Base-by-base conservation (phyloP, 2,113 vertebrate species). In the Charadrius vociferus region DNA sequence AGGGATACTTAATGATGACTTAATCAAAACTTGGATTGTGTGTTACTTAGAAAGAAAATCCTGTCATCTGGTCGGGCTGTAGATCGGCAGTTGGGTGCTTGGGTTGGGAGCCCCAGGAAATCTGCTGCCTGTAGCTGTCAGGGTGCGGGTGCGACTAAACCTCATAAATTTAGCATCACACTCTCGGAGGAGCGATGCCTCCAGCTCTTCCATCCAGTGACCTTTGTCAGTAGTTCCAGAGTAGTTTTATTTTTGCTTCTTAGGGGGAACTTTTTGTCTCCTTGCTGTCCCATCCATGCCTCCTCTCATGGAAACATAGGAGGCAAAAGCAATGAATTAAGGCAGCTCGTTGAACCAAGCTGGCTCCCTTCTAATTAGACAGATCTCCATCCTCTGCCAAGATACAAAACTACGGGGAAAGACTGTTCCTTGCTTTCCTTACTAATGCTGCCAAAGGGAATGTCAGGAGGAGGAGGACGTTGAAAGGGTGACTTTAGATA, bases 151-250 rank as follows among this genome's bases (percentile, higher is more conserved):
- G 36, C 1, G 0, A 12, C 67, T 19, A 37, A 62, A 45, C 20
- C 24, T 1, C 10, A 0, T 10, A 3, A 32, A 67, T n/a, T 21
- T 15, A 19, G 82, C 20, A 13, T 26, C 4, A 3, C 0, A 0
- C 34, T 61, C 75, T 14, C 1, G 1, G 52, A 47, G 52, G 43
- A 50, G 43, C 1, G 49, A 18, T 71, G 50, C 23, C 24, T 62
- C 52, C 58, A 63, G 53, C 74, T 72, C 36, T 43, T 65, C 43
- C 53, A 12, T 14, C 30, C 34, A 2, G 29, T 26, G 22, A 14
- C 26, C 3, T 78, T 21, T 3, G 1, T 78, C n/a, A 59, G 26
- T 8, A 55, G 30, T 53, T 65, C 22, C 49, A 29, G 49, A 13
- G 8, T 10, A 37, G 37, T 6, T 86, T 50, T 41, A 7, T 9